Evolutionary conservation across 2,113 vertebrate genomes (phyloP), one percentile per base, ranked within the genome.

Genomic region (Oxygymnocypris stewartii): DNA sequence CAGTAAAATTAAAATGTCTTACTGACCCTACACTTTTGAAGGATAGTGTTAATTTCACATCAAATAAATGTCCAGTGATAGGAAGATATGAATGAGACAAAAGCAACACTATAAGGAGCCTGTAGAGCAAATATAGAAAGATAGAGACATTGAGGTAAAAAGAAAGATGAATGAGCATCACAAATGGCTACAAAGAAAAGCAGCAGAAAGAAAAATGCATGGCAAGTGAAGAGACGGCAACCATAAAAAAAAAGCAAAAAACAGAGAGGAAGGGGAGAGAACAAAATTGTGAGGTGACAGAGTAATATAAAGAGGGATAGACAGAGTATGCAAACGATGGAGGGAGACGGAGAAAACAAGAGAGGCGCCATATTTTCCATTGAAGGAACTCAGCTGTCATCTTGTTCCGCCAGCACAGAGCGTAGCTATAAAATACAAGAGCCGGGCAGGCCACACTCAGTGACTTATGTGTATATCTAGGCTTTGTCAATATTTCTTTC

Each of bases 401-500:
- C 92, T 92, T 94, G 95, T 95, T 95, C 94, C 92, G 93, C 94
- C 93, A 90, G 93, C 91, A 84, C 91, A 94, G 94, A 95, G 93
- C 93, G 93, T 90, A 92, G 93, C 95, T 92, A 94, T 95, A 94
- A 95, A 95, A 94, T 89, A 94, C 91, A 87, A 89, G 86, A 89
- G 91, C 91, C 91, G 87, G 93, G 91, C 92, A 85, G 94, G 91
- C 94, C 92, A 91, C 92, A 92, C 89, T 90, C 87, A 92, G 93
- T 95, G 95, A 96, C 94, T 95, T 94, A 95, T 95, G 94, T 95
- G 94, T 95, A 93, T 95, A 94, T 94, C 93, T 92, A 93, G 92
- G 92, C 92, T 95, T 93, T 95, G 94, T 94, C 95, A 95, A 95
- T 95, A 95, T 94, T 94, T 95, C 94, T 95, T 94, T 93, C 95